Evolutionary conservation across 2,797 vertebrate species (phyloP), one percentile per base, ranked within the genome.

Genomic region (Trematomus bernacchii): DNA sequence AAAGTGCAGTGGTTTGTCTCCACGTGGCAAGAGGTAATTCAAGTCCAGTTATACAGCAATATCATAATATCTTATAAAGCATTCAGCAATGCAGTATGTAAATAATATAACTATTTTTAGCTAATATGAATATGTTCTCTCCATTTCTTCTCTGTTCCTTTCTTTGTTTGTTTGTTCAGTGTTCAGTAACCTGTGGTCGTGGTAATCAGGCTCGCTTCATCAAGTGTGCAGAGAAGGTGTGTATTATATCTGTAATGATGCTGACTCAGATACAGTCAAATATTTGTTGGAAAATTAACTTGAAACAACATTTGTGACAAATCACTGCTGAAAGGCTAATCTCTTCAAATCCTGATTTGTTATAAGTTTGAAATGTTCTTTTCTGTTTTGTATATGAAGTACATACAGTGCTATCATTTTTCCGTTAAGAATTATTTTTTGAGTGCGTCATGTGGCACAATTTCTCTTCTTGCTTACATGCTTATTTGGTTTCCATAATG

Each of bases 1-100:
- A 96, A 96, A 79, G 90, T 96, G 64, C 96, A 97, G 88, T 97
- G 97, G 97, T 93, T 96, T 40, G 89, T 96, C 83, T 96, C 96
- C 1, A 91, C 93, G 2, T 98, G 97, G 97, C 95, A 96, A 71
- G 93, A 96, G 96, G 96, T 97, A 83, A 80, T 46, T 72, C 30
- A 42, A 51, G 12, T 53, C 21, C 15, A 30, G 53, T 40, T 6
- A n/a, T 23, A 1, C 65, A 57, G 43, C 51, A 16, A 15, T 13
- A 23, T 19, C n/a, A 18, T 11, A 54, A 18, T 50, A 10, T 53
- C 18, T 50, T 7, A 48, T 44, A 21, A 55, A 55, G 60, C 14
- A 54, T n/a, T 15, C 33, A 59, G 18, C 18, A 33, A 47, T 68
- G 12, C 13, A 57, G 44, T 11, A 4, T 60, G 27, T 69, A 0